phyloP scores from a whole-genome alignment of 2,888 invertebrate genomes.

The Dicycla oo region DNA sequence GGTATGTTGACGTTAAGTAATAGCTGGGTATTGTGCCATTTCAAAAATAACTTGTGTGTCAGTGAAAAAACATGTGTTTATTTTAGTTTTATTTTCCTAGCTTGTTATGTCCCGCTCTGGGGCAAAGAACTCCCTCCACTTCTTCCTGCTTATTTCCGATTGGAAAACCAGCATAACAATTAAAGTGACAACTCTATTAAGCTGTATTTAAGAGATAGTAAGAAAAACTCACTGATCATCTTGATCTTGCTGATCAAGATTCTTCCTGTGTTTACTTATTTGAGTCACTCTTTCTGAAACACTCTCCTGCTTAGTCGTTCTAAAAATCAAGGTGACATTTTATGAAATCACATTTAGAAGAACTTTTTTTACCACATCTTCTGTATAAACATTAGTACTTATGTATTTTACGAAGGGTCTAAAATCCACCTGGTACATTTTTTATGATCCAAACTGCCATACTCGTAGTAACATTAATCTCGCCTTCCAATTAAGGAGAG shows the following conservation, averaged over 20 bases:
- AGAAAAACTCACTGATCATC: not conserved
- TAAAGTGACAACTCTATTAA: not conserved
- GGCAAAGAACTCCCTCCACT: no score
- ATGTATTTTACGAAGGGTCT: conserved; percentile 6
- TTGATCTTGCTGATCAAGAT: not conserved
- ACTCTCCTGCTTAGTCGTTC: not conserved
- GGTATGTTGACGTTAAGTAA: conserved; percentile 4
- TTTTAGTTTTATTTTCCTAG: no score
- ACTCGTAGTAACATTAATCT: conserved; percentile 38
- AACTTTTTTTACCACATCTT: not conserved
- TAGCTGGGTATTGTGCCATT: not conserved
- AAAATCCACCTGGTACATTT: not conserved
- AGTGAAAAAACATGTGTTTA: not conserved
- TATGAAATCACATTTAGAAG: not conserved
- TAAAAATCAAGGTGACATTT: not conserved
- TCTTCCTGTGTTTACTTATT: not conserved
- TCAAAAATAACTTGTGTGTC: not conserved
- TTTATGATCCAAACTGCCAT: conserved; percentile 26
- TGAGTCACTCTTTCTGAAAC: not conserved
- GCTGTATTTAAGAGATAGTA: not conserved
- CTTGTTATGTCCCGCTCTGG: not conserved
- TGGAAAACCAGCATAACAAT: not conserved
- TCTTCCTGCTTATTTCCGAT: not conserved
- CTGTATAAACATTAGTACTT: not conserved
- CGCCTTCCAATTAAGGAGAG: conserved; percentile 54